Conservation (phyloP, 2,888 invertebrate genomes). For the Metallyticus violacea region DNA sequence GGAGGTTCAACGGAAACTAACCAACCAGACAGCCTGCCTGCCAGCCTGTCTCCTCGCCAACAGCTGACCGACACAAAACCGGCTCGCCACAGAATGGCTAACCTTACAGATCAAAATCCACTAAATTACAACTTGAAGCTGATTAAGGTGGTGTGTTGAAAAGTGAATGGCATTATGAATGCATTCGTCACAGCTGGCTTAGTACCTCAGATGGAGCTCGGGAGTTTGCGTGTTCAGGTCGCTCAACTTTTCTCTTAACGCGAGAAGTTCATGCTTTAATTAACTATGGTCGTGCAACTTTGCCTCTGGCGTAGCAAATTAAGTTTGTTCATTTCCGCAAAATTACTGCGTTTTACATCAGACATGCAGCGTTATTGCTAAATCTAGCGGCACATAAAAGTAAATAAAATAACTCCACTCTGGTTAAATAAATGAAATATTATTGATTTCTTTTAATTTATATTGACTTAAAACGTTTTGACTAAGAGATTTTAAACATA, state of each 20-base stretch:
- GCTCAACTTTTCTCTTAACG: not conserved
- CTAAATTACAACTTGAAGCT: no score
- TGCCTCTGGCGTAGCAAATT: not conserved
- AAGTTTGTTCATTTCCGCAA: not conserved
- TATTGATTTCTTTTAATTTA: no score
- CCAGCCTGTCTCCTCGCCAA: not conserved
- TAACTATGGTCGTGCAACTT: not conserved
- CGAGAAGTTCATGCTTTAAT: not conserved
- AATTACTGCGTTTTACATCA: not conserved
- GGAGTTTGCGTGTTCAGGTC: not conserved
- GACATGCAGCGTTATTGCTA: no score
- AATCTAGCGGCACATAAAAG: no score
- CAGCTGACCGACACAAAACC: conserved; percentile 7
- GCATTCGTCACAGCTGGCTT: not conserved
- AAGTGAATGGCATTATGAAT: not conserved
- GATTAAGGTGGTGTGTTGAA: not conserved
- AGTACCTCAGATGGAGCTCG: no score
- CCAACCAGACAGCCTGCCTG: not conserved
- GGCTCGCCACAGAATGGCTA: not conserved
- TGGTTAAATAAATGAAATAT: no score
- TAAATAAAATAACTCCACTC: no score
- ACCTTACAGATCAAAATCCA: not conserved
- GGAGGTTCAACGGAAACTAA: not conserved
- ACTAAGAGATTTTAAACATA: no score
- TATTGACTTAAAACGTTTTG: no score